These are phyloP conservation scores for Philantomba maxwellii DNA, from an alignment of 2,113 vertebrate genomes.

Conservation along the genomic window DNA sequence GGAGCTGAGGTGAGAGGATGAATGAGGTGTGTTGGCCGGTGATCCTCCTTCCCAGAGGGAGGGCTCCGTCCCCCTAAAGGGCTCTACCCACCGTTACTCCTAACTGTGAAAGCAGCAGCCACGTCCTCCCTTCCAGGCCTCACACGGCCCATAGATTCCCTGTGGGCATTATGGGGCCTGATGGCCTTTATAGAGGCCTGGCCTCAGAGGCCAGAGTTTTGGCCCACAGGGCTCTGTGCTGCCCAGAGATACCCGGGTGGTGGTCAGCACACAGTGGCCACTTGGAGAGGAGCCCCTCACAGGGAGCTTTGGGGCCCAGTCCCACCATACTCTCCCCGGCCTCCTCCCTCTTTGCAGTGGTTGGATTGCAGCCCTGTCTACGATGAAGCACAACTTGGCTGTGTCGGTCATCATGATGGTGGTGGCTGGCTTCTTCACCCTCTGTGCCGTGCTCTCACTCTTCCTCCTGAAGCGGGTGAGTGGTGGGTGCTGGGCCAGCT, in stretches of 20 bases:
- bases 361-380: slow-evolving; percentile 89
- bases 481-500: neutral
- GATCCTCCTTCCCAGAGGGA: neutral
- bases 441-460: slow-evolving; percentile 84
- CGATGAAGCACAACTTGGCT: slow-evolving; percentile 50
- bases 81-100: neutral
- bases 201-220: neutral
- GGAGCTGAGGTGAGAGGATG: neutral
- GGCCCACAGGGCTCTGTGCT: neutral
- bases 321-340: neutral
- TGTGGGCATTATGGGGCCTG: neutral
- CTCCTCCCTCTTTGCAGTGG: slow-evolving; percentile 79
- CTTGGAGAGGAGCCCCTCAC: neutral
- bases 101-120: neutral
- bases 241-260: neutral
- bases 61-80: neutral
- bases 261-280: neutral
- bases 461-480: slow-evolving; percentile 94
- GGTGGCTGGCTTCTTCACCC: slow-evolving; percentile 92
- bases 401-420: slow-evolving; percentile 94
- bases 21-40: neutral
- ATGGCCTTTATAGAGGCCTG: neutral
- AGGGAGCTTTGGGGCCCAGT: neutral
- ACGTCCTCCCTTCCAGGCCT: neutral
- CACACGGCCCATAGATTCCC: neutral